phyloP scores from a whole-genome alignment of 2,888 invertebrate genomes.

The Oxystoma pomonae region DNA sequence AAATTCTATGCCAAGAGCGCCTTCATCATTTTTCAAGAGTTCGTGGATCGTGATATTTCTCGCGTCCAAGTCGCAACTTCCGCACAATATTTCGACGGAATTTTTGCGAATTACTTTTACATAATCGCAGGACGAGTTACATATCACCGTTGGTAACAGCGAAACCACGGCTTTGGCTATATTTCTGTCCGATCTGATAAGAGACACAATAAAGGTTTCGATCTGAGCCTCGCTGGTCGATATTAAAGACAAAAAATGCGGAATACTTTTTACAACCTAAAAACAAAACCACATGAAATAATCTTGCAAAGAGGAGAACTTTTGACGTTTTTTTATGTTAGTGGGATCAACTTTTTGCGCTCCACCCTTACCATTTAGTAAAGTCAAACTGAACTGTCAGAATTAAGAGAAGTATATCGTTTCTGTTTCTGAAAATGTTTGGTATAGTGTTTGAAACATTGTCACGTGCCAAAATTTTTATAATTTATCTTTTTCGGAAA shows the following conservation, averaged over 20 bases:
- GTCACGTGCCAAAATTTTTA: too few relatives aligned
- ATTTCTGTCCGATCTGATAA: conserved; percentile 17
- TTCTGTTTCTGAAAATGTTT: too few relatives aligned
- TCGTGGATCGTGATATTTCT: conserved; percentile 9
- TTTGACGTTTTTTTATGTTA: too few relatives aligned
- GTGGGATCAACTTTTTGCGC: too few relatives aligned
- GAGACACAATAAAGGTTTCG: conserved; percentile 24
- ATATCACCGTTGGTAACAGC: conserved; percentile 32
- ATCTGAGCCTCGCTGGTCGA: conserved; percentile 27
- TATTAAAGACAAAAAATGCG: conserved; percentile 29
- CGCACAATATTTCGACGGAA: conserved; percentile 26
- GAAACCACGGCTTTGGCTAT: conserved; percentile 23
- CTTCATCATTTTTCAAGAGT: conserved; percentile 12
- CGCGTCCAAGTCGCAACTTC: conserved; percentile 33
- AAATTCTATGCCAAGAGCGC: conserved; percentile 22
- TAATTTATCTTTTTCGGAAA: too few relatives aligned
- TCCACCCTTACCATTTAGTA: too few relatives aligned
- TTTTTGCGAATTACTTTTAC: conserved; percentile 26
- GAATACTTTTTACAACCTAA: conserved; percentile 30
- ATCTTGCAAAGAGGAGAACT: too few relatives aligned
- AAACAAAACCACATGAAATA: too few relatives aligned
- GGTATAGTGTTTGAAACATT: too few relatives aligned
- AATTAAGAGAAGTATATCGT: too few relatives aligned
- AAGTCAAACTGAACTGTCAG: too few relatives aligned
- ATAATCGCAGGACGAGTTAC: conserved; percentile 33